Evolutionary conservation across 1,140 invertebrate genomes (phyloP), one percentile per base, ranked within the genome.

Genomic region (Drosophila prosaltans): DNA sequence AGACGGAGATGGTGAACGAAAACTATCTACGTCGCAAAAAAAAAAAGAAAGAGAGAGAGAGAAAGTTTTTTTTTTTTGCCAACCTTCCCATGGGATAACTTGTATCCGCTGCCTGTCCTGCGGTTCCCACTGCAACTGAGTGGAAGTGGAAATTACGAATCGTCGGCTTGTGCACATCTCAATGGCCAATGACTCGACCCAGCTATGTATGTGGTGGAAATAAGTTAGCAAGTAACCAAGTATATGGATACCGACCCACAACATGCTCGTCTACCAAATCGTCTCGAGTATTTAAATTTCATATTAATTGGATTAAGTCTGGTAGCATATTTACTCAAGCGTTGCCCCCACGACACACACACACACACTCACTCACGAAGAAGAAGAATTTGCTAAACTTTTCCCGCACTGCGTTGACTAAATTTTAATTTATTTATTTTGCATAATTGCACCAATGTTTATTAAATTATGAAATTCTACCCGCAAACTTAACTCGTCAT

Each of bases 251-350:
- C 75, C 48, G 73, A 62, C 2, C 28, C 2, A 30, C 28, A 36
- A 36, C 32, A 36, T 36, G 6, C 64, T n/a, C 16, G 60, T 51
- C 39, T 28, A 21, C 36, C 73, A 80, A 81, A 89, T 75, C 59
- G 78, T 80, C 71, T 81, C 84, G 67, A 89, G 84, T 80, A 81
- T 88, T 89, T 89, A 83, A 89, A 88, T 89, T 78, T 71, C 43
- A 80, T 69, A 75, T 84, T 88, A 88, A 88, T 88, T 88, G 84
- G 77, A 88, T 88, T 89, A 88, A 74, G 84, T 89, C 71, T 78
- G 85, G 21, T 48, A 83, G 69, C 64, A 67, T 72, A 65, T 73
- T 78, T 69, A 72, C 48, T 72, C 75, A 54, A 45, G 74, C 59
- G 45, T 59, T 51, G 7, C 26, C 26, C 45, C 16, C 48, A 51